These are phyloP conservation scores for Allygus modestus DNA, from an alignment of 2,888 invertebrate genomes.

Conservation along the genomic window DNA sequence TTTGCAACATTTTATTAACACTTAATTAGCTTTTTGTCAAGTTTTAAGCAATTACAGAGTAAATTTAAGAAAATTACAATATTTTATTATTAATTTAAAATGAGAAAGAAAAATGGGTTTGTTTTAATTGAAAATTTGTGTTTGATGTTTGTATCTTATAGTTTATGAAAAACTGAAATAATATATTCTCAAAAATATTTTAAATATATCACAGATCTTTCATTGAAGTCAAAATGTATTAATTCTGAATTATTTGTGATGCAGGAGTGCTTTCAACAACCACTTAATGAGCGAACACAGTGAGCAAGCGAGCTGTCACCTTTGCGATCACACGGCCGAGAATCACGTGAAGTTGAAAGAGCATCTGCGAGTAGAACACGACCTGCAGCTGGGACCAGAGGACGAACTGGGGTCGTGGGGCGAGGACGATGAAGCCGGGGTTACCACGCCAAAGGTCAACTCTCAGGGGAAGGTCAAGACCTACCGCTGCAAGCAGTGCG, in stretches of 20 bases:
- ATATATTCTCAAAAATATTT: no score
- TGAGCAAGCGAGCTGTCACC: conserved; percentile 77
- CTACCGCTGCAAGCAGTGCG: conserved; percentile 70
- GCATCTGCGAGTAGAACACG: conserved; percentile 76
- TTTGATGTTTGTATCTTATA: no score
- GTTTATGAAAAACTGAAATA: no score
- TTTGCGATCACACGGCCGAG: conserved; percentile 77
- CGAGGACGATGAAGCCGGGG: conserved; percentile 78
- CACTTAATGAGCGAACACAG: conserved; percentile 77
- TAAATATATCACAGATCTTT: no score
- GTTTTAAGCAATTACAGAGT: no score
- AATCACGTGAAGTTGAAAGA: conserved; percentile 76
- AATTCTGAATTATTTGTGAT: conserved; percentile 19
- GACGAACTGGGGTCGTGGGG: conserved; percentile 70
- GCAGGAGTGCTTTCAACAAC: conserved; percentile 75
- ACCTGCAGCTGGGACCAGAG: conserved; percentile 69
- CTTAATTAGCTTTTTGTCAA: no score
- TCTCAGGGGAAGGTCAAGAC: conserved; percentile 85
- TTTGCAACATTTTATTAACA: no score
- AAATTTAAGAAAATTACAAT: no score
- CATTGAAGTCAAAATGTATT: no score
- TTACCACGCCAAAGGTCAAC: conserved; percentile 82
- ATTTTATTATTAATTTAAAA: no score
- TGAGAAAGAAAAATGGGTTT: no score
- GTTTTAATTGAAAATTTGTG: no score